A percentile compares a stretch with the other conserved stretches of the same genome.
Evolutionary conservation across 2,888 invertebrate species (phyloP).

Genomic region (Suillia variegata): DNA sequence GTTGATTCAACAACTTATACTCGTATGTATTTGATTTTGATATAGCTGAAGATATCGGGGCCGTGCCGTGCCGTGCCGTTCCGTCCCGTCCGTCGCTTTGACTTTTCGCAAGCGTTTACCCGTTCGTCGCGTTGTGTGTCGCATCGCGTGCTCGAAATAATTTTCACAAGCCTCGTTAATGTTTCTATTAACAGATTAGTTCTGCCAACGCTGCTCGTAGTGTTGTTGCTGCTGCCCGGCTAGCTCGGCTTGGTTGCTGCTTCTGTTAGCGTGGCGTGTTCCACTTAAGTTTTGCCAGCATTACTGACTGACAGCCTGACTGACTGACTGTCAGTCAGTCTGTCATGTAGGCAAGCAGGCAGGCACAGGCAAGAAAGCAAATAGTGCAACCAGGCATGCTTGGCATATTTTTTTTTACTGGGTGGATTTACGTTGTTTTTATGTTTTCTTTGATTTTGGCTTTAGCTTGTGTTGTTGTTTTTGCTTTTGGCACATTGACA

Average conservation of each 20-base stretch:
- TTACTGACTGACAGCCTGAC: neutral
- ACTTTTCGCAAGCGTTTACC: no score
- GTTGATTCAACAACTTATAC: neutral
- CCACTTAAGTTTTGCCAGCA: neutral
- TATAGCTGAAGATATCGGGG: neutral
- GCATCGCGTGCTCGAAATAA: constrained; percentile 53
- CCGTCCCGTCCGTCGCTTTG: no score
- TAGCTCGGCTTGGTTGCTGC: neutral
- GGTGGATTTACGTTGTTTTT: constrained; percentile 1
- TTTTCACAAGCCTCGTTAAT: constrained; percentile 55
- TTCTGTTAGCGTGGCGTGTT: neutral
- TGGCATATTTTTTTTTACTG: neutral
- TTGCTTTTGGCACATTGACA: constrained; percentile 53
- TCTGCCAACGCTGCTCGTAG: constrained; percentile 15
- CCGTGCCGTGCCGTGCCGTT: constrained; percentile 1
- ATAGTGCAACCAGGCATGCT: no score
- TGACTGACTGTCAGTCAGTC: neutral
- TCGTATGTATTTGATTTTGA: neutral
- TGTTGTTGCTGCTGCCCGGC: neutral
- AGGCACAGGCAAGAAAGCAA: no score
- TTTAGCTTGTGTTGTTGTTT: no score
- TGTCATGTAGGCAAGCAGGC: no score
- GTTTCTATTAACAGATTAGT: constrained; percentile 58
- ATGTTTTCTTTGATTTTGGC: no score
- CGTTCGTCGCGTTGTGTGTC: no score